A percentile compares a stretch with the other conserved stretches of the same genome.
These are phyloP conservation scores for Megaustenia siamemsis DNA, from an alignment of 2,888 invertebrate genomes.

Conservation along the genomic window DNA sequence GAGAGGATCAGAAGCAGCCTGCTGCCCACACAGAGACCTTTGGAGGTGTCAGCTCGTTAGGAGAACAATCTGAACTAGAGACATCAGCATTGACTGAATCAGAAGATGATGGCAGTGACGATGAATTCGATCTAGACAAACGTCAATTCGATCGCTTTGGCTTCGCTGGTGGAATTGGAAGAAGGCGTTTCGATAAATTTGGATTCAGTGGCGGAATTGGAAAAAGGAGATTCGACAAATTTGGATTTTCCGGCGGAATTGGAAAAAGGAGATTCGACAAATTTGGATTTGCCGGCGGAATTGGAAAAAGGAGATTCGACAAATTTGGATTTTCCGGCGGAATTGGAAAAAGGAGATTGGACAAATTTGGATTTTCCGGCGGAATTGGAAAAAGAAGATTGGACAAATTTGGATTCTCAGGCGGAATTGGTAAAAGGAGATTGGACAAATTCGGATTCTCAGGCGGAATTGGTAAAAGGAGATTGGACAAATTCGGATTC, in stretches of 20 bases:
- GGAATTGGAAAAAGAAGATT: not conserved
- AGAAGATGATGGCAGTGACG: not conserved
- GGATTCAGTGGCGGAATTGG: slow-evolving; percentile 19
- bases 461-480: not conserved
- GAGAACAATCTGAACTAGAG: not conserved
- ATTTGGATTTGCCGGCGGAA: not conserved
- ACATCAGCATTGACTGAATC: not conserved
- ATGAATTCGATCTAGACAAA: slow-evolving; percentile 29
- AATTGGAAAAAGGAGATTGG: not conserved
- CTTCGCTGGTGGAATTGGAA: slow-evolving; percentile 36
- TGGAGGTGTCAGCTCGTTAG: not conserved
- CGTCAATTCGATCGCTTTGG: slow-evolving; percentile 26
- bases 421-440: not conserved
- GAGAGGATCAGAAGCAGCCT: not conserved
- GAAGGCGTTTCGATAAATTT: slow-evolving; percentile 11
- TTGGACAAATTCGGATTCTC: not conserved
- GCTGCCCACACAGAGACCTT: not conserved
- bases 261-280: not conserved
- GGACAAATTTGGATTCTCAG: not conserved
- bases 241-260: not conserved
- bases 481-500: not conserved
- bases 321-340: not conserved
- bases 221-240: not conserved
- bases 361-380: not conserved
- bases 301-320: not conserved